Percentiles rank a stretch among this genome's conserved stretches.
Evolutionary conservation across 2,888 invertebrate species (phyloP).

Genomic region (Syrista parreyssii): DNA sequence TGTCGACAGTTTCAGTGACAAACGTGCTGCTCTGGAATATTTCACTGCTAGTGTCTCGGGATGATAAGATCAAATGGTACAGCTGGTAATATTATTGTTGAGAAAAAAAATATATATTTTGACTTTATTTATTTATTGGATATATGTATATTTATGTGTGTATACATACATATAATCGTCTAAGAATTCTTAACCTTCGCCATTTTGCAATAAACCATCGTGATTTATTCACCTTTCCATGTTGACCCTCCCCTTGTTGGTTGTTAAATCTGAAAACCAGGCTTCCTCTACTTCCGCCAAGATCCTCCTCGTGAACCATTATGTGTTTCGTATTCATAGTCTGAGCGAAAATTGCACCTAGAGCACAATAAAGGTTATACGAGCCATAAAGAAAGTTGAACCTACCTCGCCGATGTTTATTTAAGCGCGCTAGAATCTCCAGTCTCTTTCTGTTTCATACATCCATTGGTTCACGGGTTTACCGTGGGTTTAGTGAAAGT

Average conservation of each 20-base stretch:
- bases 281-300: conserved; percentile 22
- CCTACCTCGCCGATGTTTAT: conserved; percentile 50
- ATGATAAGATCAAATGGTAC: not conserved
- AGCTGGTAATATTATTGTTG: not conserved
- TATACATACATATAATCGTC: conserved; percentile 12
- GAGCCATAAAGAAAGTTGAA: conserved; percentile 55
- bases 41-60: not conserved
- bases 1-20: not conserved
- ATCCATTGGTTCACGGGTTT: not conserved
- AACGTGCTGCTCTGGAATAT: not conserved
- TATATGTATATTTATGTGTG: not conserved
- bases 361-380: conserved; percentile 59
- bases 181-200: conserved; percentile 18
- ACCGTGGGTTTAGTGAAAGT: not conserved
- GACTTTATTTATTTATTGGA: not conserved
- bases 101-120: not conserved
- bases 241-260: conserved; percentile 15
- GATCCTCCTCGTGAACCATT: conserved; percentile 25
- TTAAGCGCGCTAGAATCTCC: conserved; percentile 32
- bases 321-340: conserved; percentile 62
- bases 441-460: not conserved
- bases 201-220: conserved; percentile 21
- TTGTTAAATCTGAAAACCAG: conserved; percentile 52
- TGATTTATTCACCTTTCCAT: conserved; percentile 20
- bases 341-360: conserved; percentile 58